phyloP scores from a whole-genome alignment of 2,888 invertebrate species.

The Trachelus tabidus region DNA sequence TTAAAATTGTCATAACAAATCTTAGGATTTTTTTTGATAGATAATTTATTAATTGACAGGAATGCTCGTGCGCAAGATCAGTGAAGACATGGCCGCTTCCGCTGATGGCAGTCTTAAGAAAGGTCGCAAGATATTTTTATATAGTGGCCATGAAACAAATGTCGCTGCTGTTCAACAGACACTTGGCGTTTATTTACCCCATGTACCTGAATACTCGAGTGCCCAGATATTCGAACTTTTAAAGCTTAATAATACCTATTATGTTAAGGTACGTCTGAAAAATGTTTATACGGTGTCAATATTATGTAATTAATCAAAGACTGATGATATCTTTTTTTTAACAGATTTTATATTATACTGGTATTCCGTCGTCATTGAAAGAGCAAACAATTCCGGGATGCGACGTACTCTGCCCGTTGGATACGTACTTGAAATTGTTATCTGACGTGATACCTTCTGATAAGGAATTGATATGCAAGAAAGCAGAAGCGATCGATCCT shows the following conservation, averaged over 20 bases:
- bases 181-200: slow-evolving; percentile 69
- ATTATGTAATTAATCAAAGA: neutral
- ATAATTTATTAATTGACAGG: slow-evolving; percentile 57
- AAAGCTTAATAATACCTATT: slow-evolving; percentile 59
- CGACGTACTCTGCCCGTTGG: slow-evolving; percentile 67
- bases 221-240: slow-evolving; percentile 71
- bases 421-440: slow-evolving; percentile 66
- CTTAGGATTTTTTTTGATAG: neutral
- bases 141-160: slow-evolving; percentile 75
- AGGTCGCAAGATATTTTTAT: slow-evolving; percentile 67
- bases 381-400: slow-evolving; percentile 68
- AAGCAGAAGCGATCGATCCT: slow-evolving; percentile 16
- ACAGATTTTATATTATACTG: slow-evolving; percentile 68
- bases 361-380: slow-evolving; percentile 62
- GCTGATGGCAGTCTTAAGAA: slow-evolving; percentile 52
- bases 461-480: slow-evolving; percentile 49
- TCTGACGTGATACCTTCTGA: slow-evolving; percentile 66
- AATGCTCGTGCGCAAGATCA: slow-evolving; percentile 67
- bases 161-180: slow-evolving; percentile 72
- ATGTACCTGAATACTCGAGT: slow-evolving; percentile 71
- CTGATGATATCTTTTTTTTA: slow-evolving; percentile 26
- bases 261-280: slow-evolving; percentile 68
- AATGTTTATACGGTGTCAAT: neutral
- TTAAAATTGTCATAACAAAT: neutral
- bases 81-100: slow-evolving; percentile 65